phyloP scores from a whole-genome alignment of 2,888 invertebrate species.

The Nesidiocoris tenuis region DNA sequence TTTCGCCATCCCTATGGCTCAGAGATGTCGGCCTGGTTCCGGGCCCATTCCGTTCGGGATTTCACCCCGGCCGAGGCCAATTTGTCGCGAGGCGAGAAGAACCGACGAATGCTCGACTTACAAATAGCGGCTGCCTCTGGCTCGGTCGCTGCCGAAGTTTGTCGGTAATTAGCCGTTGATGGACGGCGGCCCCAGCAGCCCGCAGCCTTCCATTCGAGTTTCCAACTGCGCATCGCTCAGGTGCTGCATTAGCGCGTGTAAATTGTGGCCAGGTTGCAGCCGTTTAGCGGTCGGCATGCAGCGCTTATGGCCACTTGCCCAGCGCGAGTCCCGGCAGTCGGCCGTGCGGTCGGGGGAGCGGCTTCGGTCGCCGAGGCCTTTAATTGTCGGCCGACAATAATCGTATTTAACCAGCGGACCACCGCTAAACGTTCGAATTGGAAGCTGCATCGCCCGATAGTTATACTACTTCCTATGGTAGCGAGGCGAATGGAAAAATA shows the following conservation, averaged over 20 bases:
- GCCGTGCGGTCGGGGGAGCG: neutral
- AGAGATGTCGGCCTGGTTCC: no score
- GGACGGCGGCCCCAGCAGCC: neutral
- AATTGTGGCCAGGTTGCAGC: neutral
- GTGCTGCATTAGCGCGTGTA: neutral
- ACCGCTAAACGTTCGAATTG: neutral
- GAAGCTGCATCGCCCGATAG: no score
- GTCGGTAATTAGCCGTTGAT: constrained; percentile 29
- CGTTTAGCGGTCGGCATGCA: neutral
- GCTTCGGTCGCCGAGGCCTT: neutral
- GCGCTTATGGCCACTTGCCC: neutral
- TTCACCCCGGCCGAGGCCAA: constrained; percentile 7
- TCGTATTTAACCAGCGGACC: neutral
- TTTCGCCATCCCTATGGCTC: no score
- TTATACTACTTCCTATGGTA: no score
- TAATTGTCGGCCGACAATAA: neutral
- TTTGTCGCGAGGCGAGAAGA: constrained; percentile 21
- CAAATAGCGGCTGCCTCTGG: neutral
- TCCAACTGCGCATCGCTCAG: neutral
- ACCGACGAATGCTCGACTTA: no score
- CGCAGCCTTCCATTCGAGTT: neutral
- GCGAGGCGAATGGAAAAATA: no score
- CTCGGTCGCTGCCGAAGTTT: neutral
- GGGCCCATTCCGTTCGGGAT: neutral
- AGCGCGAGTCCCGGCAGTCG: neutral